phyloP scores from a whole-genome alignment of 1,140 invertebrate species.

The Drosophila elegans region DNA sequence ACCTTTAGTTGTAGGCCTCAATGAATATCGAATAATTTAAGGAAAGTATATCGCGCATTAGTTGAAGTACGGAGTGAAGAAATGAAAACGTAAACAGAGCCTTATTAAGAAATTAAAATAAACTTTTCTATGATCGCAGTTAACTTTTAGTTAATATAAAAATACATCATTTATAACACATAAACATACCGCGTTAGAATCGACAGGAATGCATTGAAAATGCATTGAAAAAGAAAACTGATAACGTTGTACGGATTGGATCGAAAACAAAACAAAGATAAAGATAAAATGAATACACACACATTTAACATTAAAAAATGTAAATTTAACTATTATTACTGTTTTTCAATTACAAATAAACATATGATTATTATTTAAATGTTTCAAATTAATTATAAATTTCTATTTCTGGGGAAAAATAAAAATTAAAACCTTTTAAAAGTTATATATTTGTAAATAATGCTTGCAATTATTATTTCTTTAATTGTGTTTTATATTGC shows the following conservation, averaged over 20 bases:
- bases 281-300: conserved; percentile 35
- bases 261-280: conserved; percentile 50
- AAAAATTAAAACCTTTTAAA: too few relatives aligned
- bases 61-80: conserved; percentile 49
- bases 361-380: conserved; percentile 27
- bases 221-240: conserved; percentile 62
- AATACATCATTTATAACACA: conserved; percentile 55
- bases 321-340: conserved; percentile 78
- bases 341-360: conserved; percentile 59
- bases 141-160: conserved; percentile 67
- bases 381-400: background rate
- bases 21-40: conserved; percentile 64
- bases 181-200: conserved; percentile 56
- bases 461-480: too few relatives aligned
- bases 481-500: too few relatives aligned
- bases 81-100: conserved; percentile 66
- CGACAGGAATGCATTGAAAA: conserved; percentile 70
- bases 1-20: conserved; percentile 50
- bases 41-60: conserved; percentile 45
- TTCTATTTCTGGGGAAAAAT: too few relatives aligned
- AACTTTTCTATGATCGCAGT: conserved; percentile 73
- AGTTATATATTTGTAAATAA: too few relatives aligned
- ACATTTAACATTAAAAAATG: conserved; percentile 44
- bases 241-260: conserved; percentile 55
- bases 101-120: conserved; percentile 77